Evolutionary conservation across 2,888 invertebrate species (phyloP), one percentile per base, ranked within the genome.

Genomic region (Oxycera nigricornis): DNA sequence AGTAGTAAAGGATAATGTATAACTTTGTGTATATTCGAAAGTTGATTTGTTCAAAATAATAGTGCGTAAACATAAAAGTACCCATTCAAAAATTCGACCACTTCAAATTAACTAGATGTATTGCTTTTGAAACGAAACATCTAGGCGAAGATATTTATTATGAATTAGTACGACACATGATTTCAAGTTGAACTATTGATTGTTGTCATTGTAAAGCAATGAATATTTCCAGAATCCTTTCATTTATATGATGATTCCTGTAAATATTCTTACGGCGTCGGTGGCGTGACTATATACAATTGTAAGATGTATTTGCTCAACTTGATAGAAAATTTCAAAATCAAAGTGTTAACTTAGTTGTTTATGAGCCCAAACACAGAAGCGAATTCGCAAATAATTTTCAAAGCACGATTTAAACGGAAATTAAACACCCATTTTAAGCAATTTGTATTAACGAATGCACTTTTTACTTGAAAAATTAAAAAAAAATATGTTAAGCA

Each of bases 11-110:
- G 24, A 46, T 72, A 26, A 59, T 72, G 24, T 31, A 72, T 65
- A 65, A 74, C 74, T 75, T 75, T 74, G 73, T 75, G 74, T 74
- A 74, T 24, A 22, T 6, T 55, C 17, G 20, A 31, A 61, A 61
- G 20, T 17, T 11, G 35, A 26, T 11, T 59, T 24, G 4, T 55
- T 57, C 26, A 24, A 57, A 26, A 24, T 26, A 3, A 57, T 57
- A 26, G 28, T n/a, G n/a, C 20, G 31, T 61, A n/a, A 59, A 55
- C 4, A 4, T 55, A 55, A 55, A 55, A 55, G 17, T 24, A 55
- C 7, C 30, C 30, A 59, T 59, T 59, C 17, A 55, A 30, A 28
- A 30, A 30, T n/a, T 20, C 59, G 59, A 59, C 59, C 59, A 59
- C 30, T 14, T 28, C 20, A 30, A 3, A 59, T 17, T n/a, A n/a